Evolutionary conservation across 2,113 vertebrate genomes (phyloP).

Genomic region (Oncorhynchus mykiss): DNA sequence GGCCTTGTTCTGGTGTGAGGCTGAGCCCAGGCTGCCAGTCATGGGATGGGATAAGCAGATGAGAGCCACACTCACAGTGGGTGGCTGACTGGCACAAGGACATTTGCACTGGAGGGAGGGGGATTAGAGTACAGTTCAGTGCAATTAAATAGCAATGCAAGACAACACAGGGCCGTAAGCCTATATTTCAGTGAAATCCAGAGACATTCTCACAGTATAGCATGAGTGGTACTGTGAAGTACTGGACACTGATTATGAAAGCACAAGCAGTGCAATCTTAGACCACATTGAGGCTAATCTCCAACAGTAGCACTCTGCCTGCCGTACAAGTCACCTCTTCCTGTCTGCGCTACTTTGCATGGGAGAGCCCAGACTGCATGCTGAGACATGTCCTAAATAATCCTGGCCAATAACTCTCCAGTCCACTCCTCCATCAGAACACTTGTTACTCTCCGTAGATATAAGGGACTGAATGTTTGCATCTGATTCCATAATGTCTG

Average conservation of each 20-base stretch:
- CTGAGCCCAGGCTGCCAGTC: neutral
- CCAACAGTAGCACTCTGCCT: too few relatives aligned
- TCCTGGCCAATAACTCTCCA: neutral
- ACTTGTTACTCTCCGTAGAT: neutral
- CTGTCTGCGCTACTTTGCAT: neutral
- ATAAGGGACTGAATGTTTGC: neutral
- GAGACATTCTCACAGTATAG: too few relatives aligned
- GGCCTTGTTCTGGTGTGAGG: neutral
- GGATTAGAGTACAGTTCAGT: neutral
- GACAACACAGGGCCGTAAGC: too few relatives aligned
- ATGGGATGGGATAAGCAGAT: constrained; percentile 1
- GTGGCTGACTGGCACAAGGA: neutral
- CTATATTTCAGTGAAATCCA: too few relatives aligned
- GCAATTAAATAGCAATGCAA: neutral
- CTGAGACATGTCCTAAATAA: neutral
- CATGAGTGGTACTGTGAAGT: too few relatives aligned
- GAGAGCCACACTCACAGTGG: constrained; percentile 1
- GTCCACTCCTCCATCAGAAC: neutral
- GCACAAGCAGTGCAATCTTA: too few relatives aligned
- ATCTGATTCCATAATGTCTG: neutral
- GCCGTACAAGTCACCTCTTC: neutral
- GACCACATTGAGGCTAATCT: too few relatives aligned
- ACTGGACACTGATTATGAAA: too few relatives aligned
- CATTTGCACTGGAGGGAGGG: too few relatives aligned
- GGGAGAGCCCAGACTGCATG: neutral